Evolutionary conservation across 2,797 vertebrate species (phyloP).

Genomic region (Pseudochaenichthys georgianus): DNA sequence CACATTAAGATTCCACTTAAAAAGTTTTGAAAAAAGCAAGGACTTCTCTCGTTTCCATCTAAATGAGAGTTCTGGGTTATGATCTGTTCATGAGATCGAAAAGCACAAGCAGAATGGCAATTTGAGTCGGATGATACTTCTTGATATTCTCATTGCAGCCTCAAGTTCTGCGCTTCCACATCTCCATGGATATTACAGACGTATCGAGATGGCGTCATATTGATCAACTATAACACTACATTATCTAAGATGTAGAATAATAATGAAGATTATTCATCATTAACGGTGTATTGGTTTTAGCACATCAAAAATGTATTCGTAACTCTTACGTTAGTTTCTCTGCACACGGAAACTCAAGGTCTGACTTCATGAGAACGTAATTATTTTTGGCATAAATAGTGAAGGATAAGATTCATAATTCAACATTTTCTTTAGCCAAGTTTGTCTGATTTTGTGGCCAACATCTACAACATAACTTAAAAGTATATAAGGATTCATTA

Average conservation of each 20-base stretch:
- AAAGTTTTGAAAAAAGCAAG: constrained; percentile 58
- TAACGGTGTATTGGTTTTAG: constrained; percentile 77
- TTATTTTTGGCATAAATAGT: constrained; percentile 52
- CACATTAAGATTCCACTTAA: constrained; percentile 72
- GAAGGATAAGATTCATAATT: constrained; percentile 38
- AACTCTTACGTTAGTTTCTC: constrained; percentile 73
- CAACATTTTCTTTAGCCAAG: constrained; percentile 26
- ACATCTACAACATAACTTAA: constrained; percentile 23
- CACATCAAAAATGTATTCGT: constrained; percentile 80
- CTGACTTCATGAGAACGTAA: constrained; percentile 60
- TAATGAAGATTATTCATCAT: constrained; percentile 82
- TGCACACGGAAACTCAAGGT: constrained; percentile 71
- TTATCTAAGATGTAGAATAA: constrained; percentile 78
- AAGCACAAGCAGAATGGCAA: constrained; percentile 67
- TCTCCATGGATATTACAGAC: constrained; percentile 70
- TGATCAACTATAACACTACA: constrained; percentile 69
- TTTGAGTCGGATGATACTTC: constrained; percentile 58
- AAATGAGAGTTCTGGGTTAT: constrained; percentile 40
- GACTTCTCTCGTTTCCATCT: constrained; percentile 45
- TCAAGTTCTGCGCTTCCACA: constrained; percentile 51
- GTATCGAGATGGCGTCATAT: constrained; percentile 65
- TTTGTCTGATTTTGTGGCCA: constrained; percentile 40
- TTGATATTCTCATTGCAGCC: constrained; percentile 62
- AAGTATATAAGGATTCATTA: constrained; percentile 13
- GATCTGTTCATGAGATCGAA: constrained; percentile 58